phyloP scores from a whole-genome alignment of 2,888 invertebrate species.

The Steinernema carpocapsae region DNA sequence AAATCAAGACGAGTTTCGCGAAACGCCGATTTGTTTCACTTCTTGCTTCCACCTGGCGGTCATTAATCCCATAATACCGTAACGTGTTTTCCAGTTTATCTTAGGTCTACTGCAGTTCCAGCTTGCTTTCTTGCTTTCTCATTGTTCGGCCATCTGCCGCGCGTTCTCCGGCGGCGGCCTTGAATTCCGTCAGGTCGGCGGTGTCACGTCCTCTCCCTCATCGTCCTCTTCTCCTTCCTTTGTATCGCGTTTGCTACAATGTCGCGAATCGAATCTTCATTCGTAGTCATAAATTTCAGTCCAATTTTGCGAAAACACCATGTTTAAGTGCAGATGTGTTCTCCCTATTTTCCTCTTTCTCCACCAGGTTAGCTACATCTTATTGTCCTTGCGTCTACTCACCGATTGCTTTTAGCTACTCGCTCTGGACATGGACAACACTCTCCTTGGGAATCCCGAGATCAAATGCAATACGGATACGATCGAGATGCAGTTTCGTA shows the following conservation, averaged over 20 bases:
- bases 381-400: not conserved
- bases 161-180: not conserved
- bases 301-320: not conserved
- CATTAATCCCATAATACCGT: constrained; percentile 19
- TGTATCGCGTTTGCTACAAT: constrained; percentile 14
- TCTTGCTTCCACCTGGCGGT: constrained; percentile 16
- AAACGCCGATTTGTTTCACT: constrained; percentile 17
- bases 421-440: constrained; percentile 42
- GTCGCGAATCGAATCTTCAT: not conserved
- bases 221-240: constrained; percentile 10
- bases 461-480: constrained; percentile 66
- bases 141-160: constrained; percentile 21
- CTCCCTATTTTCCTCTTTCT: not conserved
- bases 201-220: not conserved
- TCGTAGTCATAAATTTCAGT: not conserved
- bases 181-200: constrained; percentile 11
- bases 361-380: not conserved
- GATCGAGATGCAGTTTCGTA: constrained; percentile 66
- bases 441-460: constrained; percentile 60
- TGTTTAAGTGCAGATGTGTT: not conserved
- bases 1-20: constrained; percentile 28
- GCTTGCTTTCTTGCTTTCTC: not conserved
- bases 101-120: constrained; percentile 14
- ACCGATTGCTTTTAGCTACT: not conserved
- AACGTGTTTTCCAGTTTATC: constrained; percentile 22